Conservation (phyloP, 2,797 vertebrate genomes). For the Halcyon leucocephala region DNA sequence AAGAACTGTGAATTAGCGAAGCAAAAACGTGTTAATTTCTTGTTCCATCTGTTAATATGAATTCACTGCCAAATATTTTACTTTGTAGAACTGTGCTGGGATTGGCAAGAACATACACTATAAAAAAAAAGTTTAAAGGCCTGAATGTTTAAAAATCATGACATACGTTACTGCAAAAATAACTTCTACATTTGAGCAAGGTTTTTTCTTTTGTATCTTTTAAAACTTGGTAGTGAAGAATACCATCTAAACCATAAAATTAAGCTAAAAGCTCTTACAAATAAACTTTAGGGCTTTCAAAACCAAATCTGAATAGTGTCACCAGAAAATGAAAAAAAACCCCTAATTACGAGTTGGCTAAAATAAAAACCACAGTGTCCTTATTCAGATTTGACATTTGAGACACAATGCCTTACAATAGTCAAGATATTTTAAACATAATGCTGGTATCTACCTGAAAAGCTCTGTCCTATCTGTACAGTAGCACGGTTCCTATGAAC, state of each 20-base stretch:
- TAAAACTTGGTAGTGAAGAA: constrained; percentile 77
- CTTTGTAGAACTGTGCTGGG: constrained; percentile 88
- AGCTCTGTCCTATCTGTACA: not conserved
- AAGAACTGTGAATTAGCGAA: constrained; percentile 94
- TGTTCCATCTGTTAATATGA: constrained; percentile 99
- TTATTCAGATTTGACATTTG: constrained; percentile 4
- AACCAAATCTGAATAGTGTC: constrained; percentile 45
- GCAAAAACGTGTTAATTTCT: constrained; percentile 99
- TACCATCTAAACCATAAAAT: constrained; percentile 72
- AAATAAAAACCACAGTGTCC: constrained; percentile 40
- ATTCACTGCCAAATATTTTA: constrained; percentile 98
- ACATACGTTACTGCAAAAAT: constrained; percentile 87
- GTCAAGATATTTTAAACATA: not conserved
- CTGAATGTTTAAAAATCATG: constrained; percentile 88
- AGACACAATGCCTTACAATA: not conserved
- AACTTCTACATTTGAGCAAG: constrained; percentile 84
- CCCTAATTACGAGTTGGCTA: constrained; percentile 20
- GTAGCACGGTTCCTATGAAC: not conserved
- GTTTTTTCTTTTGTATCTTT: constrained; percentile 82
- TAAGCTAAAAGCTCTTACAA: constrained; percentile 66
- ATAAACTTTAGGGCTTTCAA: constrained; percentile 73
- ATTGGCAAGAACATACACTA: constrained; percentile 90
- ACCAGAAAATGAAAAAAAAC: constrained; percentile 52
- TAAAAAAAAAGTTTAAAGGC: constrained; percentile 88
- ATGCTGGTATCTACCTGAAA: not conserved